Base-by-base conservation (phyloP, 2,797 vertebrate species). In the Furcifer pardalis region DNA sequence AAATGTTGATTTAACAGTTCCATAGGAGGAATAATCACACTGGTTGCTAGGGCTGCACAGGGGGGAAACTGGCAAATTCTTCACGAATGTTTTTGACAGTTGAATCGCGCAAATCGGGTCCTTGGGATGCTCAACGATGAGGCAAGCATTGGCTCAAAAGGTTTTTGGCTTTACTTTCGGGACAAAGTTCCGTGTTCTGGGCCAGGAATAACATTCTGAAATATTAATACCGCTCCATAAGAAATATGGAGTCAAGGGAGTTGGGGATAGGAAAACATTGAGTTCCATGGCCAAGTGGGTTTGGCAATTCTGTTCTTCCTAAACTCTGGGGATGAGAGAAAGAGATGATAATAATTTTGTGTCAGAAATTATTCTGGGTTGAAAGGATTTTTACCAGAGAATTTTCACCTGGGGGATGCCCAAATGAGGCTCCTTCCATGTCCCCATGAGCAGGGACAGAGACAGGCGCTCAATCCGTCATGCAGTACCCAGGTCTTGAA, bases 1-100 rank as follows among this genome's bases (percentile, higher is more conserved):
- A 73, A 32, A 49, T 30, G 74, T 77, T 82, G 75, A 73, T 60
- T 82, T 73, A 63, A 69, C 40, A 77, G 44, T 9, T 63, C 74
- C 30, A 12, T n/a, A 63, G 32, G 59, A 78, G 30, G 71, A 73
- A 77, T 52, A 73, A 77, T 52, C 12, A 78, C 1, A 25, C 37
- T 56, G 63, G 56, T 65, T 32, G 65, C 25, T 7, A 19, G 23
- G 30, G 8, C 74, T 32, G 35, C 0, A 21, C 5, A 52, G 30
- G 30, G 23, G 30, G 30, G 71, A 37, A 13, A 23, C n/a, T 60
- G 65, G 37, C 7, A 21, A 2, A 44, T 32, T 75, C 59, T 59
- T 68, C 25, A 17, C 15, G 40, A 46, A 62, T 46, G 52, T 59
- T 59, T 83, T 25, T 32, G 35, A 10, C 49, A 19, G 7, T 68